Base-by-base conservation (phyloP, 2,888 invertebrate genomes). In the Neria commutata region DNA sequence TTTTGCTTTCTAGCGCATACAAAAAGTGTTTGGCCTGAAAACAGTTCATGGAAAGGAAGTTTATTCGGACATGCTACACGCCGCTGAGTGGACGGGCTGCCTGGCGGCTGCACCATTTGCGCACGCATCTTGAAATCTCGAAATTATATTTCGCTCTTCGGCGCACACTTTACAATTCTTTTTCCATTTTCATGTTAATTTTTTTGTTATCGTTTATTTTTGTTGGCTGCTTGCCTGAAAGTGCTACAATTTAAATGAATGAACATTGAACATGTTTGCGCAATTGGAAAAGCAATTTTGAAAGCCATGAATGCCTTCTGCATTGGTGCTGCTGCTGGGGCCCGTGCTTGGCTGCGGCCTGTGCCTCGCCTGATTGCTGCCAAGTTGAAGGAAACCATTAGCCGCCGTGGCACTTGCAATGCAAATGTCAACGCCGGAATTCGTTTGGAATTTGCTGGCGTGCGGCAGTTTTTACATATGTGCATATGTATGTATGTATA, bases 361-460 rank as follows among this genome's bases (percentile, higher is more conserved):
- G 16, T n/a, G n/a, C 21, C 42, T 42, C 14, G 19, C 8, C 19
- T 17, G 42, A 42, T 17, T 26, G 17, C 33, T 59, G 59, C 59
- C 67, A 72, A 63, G 66, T 66, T 65, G 67, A 68, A 64, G 73
- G 62, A 71, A 65, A 59, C 65, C 62, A 61, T 64, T 57, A 64
- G 3, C 14, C 21, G 47, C 47, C 14, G n/a, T 11, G 24, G 14
- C 17, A 14, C 23, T 8, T 8, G 29, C 5, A n/a, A 37, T 17
- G 47, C 67, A 65, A 67, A 66, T 67, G 67, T 67, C 67, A 65
- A 63, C 54, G 49, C 54, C 54, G 54, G 37, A 37, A n/a, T n/a
- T 37, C 37, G n/a, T 4, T 37, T 37, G 37, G n/a, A 8, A 37
- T 4, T 37, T n/a, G 29, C 29, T n/a, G n/a, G n/a, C n/a, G n/a